Percentiles rank a stretch among this genome's conserved stretches.
Evolutionary conservation across 2,888 invertebrate species (phyloP).

Genomic region (Watsonalla binaria): DNA sequence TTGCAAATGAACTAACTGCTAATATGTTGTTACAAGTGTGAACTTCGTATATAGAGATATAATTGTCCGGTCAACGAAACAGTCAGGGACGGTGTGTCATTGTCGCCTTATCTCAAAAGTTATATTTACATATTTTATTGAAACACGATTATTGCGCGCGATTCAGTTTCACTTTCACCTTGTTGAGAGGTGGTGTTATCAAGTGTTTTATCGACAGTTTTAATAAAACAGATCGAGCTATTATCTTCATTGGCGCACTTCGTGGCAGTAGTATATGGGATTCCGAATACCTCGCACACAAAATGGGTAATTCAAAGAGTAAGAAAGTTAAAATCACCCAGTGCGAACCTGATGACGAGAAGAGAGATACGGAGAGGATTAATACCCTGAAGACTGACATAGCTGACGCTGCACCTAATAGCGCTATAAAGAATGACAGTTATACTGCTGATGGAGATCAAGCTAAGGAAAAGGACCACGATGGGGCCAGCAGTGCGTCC

Average conservation of each 20-base stretch:
- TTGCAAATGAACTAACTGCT: too few species aligned
- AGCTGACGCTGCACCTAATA: slow-evolving; percentile 25
- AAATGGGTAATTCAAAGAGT: slow-evolving; percentile 69
- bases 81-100: slow-evolving; percentile 63
- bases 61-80: slow-evolving; percentile 49
- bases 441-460: slow-evolving; percentile 29
- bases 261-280: slow-evolving; percentile 6
- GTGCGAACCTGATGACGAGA: slow-evolving; percentile 38
- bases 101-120: slow-evolving; percentile 60
- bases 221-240: slow-evolving; percentile 42
- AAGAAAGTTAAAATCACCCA: slow-evolving; percentile 66
- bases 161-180: slow-evolving; percentile 59
- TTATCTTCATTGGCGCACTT: slow-evolving; percentile 26
- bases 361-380: slow-evolving; percentile 44
- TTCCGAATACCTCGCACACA: slow-evolving; percentile 21
- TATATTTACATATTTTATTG: slow-evolving; percentile 56
- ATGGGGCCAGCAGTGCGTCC: slow-evolving; percentile 69
- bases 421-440: slow-evolving; percentile 21
- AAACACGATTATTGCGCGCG: slow-evolving; percentile 39
- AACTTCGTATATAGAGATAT: slow-evolving; percentile 22
- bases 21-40: slow-evolving; percentile 10
- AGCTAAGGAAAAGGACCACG: slow-evolving; percentile 47
- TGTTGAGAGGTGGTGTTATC: slow-evolving; percentile 50
- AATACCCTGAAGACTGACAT: slow-evolving; percentile 56
- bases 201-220: slow-evolving; percentile 30